A percentile compares a stretch with the other conserved stretches of the same genome.
These are phyloP conservation scores for Amphipyra tragopoginis DNA, from an alignment of 2,888 invertebrate genomes.

Conservation along the genomic window DNA sequence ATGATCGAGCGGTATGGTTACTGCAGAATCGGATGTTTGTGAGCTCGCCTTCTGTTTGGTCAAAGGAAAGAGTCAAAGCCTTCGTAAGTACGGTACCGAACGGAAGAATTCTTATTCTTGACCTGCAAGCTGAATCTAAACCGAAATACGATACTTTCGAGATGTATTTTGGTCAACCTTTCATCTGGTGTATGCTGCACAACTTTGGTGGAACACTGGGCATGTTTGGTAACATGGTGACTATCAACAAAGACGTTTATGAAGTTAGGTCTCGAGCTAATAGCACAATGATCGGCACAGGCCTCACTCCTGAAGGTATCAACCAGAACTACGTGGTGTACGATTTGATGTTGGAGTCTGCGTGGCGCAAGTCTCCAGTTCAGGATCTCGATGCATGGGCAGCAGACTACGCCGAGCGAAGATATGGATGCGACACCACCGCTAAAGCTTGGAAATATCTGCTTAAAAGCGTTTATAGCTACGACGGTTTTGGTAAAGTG, in stretches of 20 bases:
- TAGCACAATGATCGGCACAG: constrained; percentile 96
- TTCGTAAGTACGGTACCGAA: constrained; percentile 94
- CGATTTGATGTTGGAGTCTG: constrained; percentile 96
- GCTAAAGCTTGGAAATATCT: constrained; percentile 92
- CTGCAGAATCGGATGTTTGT: constrained; percentile 97
- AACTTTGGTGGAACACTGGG: constrained; percentile 98
- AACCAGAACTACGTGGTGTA: constrained; percentile 98
- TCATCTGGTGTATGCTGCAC: constrained; percentile 99
- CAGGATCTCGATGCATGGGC: constrained; percentile 92
- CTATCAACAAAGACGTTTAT: constrained; percentile 93
- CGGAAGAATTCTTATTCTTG: constrained; percentile 96
- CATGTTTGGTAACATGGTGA: constrained; percentile 95
- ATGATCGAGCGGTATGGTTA: constrained; percentile 95
- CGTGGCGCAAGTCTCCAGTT: constrained; percentile 91
- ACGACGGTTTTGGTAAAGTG: constrained; percentile 90
- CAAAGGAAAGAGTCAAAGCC: constrained; percentile 91
- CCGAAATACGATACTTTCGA: constrained; percentile 93
- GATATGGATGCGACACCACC: constrained; percentile 93
- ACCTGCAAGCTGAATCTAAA: constrained; percentile 96
- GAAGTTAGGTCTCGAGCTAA: constrained; percentile 90
- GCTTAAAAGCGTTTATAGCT: constrained; percentile 93
- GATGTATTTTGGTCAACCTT: constrained; percentile 98
- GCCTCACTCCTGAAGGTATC: constrained; percentile 98
- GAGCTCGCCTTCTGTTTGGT: constrained; percentile 92
- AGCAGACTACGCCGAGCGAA: constrained; percentile 90